Conservation (phyloP, 64 coral and sea anemone species). For the Porites lutea region DNA sequence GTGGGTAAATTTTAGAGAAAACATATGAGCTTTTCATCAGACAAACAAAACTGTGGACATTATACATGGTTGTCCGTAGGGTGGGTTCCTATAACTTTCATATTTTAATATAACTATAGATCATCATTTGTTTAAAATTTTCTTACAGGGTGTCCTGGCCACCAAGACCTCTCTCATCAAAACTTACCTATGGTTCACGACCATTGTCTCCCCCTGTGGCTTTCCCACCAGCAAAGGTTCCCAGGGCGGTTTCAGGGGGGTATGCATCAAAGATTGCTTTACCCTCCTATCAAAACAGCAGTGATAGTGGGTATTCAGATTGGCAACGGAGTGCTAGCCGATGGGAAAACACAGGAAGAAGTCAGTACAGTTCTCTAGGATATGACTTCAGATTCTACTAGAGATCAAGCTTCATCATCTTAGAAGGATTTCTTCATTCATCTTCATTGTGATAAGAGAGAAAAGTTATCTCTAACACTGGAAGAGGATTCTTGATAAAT, state of each 20-base stretch:
- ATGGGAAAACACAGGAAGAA: slow-evolving; percentile 36
- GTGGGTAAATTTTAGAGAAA: too few species aligned
- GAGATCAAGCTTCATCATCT: not conserved
- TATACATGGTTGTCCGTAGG: too few species aligned
- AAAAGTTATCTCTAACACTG: not conserved
- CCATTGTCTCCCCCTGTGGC: slow-evolving; percentile 43
- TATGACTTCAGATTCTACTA: slow-evolving; percentile 7
- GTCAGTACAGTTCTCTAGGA: not conserved
- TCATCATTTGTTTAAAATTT: not conserved
- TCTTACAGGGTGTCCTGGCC: slow-evolving; percentile 57
- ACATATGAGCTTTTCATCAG: too few species aligned
- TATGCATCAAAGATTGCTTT: slow-evolving; percentile 63
- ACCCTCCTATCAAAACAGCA: slow-evolving; percentile 9
- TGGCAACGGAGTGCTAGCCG: slow-evolving; percentile 49
- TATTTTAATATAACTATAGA: not conserved
- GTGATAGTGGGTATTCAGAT: slow-evolving; percentile 72
- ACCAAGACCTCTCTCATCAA: slow-evolving; percentile 16
- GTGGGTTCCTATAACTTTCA: too few species aligned
- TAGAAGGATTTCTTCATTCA: not conserved
- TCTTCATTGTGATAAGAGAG: not conserved
- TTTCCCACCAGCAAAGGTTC: slow-evolving; percentile 40
- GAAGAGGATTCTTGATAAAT: too few species aligned
- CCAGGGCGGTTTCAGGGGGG: slow-evolving; percentile 26
- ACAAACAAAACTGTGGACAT: too few species aligned
- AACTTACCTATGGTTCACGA: not conserved